These are phyloP conservation scores for Illadopsis cleaveri DNA, from an alignment of 2,113 vertebrate species.

Conservation along the genomic window DNA sequence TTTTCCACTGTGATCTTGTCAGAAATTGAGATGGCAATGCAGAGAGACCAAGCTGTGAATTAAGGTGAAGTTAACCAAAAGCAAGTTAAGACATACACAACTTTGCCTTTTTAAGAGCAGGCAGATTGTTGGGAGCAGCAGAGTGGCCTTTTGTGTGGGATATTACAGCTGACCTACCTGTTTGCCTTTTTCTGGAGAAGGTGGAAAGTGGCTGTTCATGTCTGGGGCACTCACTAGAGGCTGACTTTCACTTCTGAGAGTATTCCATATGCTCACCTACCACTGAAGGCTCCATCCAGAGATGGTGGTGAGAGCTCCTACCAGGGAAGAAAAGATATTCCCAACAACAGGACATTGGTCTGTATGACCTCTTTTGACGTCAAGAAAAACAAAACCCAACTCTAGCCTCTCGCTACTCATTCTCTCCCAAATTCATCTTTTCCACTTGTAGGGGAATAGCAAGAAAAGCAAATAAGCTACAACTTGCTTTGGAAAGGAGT, in stretches of 20 bases:
- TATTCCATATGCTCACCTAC: neutral
- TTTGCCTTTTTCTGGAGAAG: neutral
- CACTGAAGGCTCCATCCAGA: neutral
- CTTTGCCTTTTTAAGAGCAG: neutral
- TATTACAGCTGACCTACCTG: neutral
- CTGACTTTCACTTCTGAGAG: neutral
- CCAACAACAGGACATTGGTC: fast-evolving
- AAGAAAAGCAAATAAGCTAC: neutral
- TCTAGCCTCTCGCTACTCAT: neutral
- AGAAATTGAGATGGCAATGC: neutral
- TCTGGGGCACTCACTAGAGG: neutral
- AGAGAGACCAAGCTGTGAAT: neutral
- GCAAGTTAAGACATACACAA: neutral
- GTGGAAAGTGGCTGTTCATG: neutral
- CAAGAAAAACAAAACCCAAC: neutral
- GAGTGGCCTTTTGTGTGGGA: neutral
- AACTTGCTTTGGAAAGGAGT: neutral
- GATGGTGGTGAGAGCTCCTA: neutral
- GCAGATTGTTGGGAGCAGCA: neutral
- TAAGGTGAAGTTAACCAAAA: neutral
- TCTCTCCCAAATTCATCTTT: neutral
- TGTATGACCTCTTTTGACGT: neutral
- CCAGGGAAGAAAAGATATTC: neutral
- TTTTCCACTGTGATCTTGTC: neutral
- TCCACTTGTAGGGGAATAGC: neutral